Conservation (phyloP, 2,888 invertebrate species). For the Pyrrhosoma nymphula region DNA sequence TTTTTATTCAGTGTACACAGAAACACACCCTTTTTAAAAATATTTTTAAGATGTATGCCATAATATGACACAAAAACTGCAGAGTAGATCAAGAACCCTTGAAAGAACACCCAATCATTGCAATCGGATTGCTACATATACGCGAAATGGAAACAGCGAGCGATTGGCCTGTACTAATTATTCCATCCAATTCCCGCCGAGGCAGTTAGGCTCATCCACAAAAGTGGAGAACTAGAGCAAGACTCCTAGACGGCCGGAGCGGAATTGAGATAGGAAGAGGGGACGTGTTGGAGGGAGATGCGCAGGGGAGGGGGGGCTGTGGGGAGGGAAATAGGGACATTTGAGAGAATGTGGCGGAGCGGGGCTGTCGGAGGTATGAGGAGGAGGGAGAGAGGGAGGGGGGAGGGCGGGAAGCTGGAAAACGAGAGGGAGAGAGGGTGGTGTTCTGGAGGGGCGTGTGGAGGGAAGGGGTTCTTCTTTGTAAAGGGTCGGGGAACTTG, state of each 20-base stretch:
- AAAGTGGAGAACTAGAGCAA: constrained; percentile 22
- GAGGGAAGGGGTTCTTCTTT: background rate
- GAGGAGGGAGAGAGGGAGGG: background rate
- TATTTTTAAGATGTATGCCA: no score
- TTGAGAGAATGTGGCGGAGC: background rate
- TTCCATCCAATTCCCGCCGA: background rate
- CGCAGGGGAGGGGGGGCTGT: background rate
- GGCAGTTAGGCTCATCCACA: background rate
- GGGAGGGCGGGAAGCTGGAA: background rate
- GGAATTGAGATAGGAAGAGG: background rate
- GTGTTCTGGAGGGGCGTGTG: background rate
- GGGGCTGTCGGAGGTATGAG: no score
- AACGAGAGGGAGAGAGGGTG: background rate
- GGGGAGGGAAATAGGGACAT: background rate
- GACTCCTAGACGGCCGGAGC: background rate
- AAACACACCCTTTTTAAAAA: no score
- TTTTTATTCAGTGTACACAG: no score
- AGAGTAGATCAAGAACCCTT: no score
- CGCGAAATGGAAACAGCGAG: background rate
- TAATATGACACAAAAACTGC: no score
- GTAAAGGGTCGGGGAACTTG: background rate
- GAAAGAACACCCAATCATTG: no score
- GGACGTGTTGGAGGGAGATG: background rate
- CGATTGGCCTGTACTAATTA: background rate
- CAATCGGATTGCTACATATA: no score